Base-by-base conservation (phyloP, 2,888 invertebrate genomes). In the Cantharis lateralis region DNA sequence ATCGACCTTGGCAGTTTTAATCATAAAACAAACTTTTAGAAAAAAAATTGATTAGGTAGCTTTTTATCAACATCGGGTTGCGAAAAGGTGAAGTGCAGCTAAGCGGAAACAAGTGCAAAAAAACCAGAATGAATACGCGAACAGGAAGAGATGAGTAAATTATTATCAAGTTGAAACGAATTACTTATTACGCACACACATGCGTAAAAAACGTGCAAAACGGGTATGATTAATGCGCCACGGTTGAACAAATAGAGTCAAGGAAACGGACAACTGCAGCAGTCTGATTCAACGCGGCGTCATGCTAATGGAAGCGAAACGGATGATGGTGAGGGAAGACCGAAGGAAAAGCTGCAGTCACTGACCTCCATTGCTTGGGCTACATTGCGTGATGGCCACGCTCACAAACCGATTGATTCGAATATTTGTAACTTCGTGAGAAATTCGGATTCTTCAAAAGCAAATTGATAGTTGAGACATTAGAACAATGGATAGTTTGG, bases 321-420 rank as follows among this genome's bases (percentile, higher is more conserved):
- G 78, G 77, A 77, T 71, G 77, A 77, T 71, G 78, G 79, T 75
- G 78, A 80, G 78, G 80, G 78, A 77, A 75, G 74, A 75, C 76
- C 80, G 76, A 82, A 77, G 80, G 77, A 80, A 79, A 78, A 75
- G 76, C 80, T 81, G 84, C 86, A 85, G 85, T 86, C 85, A 86
- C 85, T 86, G 85, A 86, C 85, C 85, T 85, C 84, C 81, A 84
- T 84, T 82, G 84, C 81, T 81, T 84, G 83, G 83, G 83, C 83
- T 82, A 83, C 82, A 84, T 85, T 84, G 85, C 85, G 84, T 85
- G 85, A 85, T 84, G 78, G 78, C 75, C 72, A 77, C 68, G 78
- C 62, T 69, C 68, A 75, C 72, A 78, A 79, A 77, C 72, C 72
- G 74, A 79, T 78, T 77, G 64, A 72, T 63, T 72, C 69, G 78